Base-by-base conservation (phyloP, 2,797 vertebrate genomes). In the Setipinna tenuifilis region DNA sequence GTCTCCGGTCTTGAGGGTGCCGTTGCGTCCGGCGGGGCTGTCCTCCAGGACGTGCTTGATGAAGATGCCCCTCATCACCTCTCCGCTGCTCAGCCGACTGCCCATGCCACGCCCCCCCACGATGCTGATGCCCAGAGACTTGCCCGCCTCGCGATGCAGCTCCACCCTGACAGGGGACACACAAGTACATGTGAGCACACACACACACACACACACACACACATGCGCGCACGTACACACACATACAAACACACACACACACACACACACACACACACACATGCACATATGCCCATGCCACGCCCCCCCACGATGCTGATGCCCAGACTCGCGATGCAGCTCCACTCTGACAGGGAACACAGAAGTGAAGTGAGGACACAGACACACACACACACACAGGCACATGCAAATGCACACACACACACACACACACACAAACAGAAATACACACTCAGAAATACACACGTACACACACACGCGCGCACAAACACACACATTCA, bases 1-100 rank as follows among this genome's bases (percentile, higher is more conserved):
- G 95, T 99, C 98, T 88, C 98, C 98, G 0, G 98, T 97, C 93
- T 98, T 99, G 90, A 99, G 93, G 0, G 98, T 99, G 90, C 97
- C 96, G 5, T 98, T 97, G 93, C 95, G 97, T 88, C 98, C 98
- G 0, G 98, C 98, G 6, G 98, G 98, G 90, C 98, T 99, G 91
- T 99, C 98, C 89, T 98, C 97, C 84, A 99, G 94, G 90, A 99
- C 97, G 84, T 99, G 98, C 85, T 99, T 99, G 92, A 99, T 98
- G 89, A 99, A 99, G 93, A 99, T 99, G 71, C 98, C 98, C 89
- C 98, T 96, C 98, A 99, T 99, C 90, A 99, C 96, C 93, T 99
- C 98, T 16, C 98, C 98, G 0, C 96, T 99, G 94, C 95, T 98
- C 80, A 99, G 94, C 0, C 98, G 97, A 91, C 98, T 99, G 86